These are phyloP conservation scores for Phymastichus coffea DNA, from an alignment of 1,140 invertebrate species.

Conservation along the genomic window DNA sequence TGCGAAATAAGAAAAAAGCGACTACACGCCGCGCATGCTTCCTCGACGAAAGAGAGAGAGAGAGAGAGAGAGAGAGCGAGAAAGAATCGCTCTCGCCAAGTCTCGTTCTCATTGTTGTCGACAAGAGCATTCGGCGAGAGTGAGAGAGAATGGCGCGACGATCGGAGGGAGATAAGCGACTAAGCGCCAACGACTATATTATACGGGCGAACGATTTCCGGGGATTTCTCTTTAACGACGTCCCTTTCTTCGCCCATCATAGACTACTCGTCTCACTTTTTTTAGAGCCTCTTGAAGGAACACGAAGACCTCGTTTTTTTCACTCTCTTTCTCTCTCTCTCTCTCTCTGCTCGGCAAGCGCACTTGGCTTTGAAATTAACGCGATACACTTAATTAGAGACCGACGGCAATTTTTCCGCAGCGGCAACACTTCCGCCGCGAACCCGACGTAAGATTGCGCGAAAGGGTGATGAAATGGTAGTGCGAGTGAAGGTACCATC, in stretches of 20 bases:
- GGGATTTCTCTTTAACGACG: slow-evolving; percentile 22
- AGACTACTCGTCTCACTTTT: no score
- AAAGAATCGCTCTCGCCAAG: neutral
- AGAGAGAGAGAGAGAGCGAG: no score
- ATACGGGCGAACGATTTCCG: slow-evolving; percentile 18
- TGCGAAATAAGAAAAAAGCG: no score
- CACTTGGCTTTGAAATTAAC: slow-evolving; percentile 21
- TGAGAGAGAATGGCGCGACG: neutral
- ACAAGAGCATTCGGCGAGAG: neutral
- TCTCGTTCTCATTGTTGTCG: neutral
- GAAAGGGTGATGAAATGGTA: no score
- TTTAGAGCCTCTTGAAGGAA: neutral
- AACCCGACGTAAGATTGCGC: no score
- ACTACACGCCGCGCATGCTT: no score
- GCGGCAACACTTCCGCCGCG: no score
- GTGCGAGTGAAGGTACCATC: no score
- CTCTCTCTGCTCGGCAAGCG: neutral
- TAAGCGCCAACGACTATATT: slow-evolving; percentile 13
- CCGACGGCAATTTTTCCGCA: no score
- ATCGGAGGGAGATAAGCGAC: slow-evolving; percentile 6
- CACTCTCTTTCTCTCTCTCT: slow-evolving; percentile 7
- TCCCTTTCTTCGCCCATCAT: slow-evolving; percentile 5
- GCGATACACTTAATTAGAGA: slow-evolving; percentile 20
- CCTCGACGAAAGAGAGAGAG: no score
- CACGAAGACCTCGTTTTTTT: neutral